Percentiles rank a stretch among this genome's conserved stretches.
These are phyloP conservation scores for Tanypteryx hageni DNA, from an alignment of 2,888 invertebrate species.

Conservation along the genomic window DNA sequence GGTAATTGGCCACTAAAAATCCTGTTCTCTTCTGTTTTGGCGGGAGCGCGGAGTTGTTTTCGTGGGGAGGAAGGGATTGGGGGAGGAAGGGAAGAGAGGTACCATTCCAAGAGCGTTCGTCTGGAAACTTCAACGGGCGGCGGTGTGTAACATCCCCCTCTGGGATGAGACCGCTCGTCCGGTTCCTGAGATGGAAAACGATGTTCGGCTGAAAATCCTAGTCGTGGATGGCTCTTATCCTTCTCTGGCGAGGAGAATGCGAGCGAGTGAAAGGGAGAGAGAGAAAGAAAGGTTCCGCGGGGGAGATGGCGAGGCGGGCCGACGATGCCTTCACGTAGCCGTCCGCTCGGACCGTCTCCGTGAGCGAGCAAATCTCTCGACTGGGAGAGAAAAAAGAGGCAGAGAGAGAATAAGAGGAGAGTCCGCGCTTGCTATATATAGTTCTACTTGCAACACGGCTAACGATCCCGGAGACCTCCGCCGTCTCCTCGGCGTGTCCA, in stretches of 20 bases:
- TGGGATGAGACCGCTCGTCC: slow-evolving; percentile 30
- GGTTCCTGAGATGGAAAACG: slow-evolving; percentile 56
- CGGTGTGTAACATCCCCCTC: slow-evolving; percentile 26
- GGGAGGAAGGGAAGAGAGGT: not conserved
- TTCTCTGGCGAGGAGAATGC: slow-evolving; percentile 46
- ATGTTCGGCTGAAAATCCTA: slow-evolving; percentile 39
- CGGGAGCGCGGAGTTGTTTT: slow-evolving; percentile 46
- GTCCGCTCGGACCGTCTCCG: slow-evolving; percentile 31
- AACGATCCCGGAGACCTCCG: slow-evolving; percentile 53
- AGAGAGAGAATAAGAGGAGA: not conserved
- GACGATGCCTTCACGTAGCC: slow-evolving; percentile 59
- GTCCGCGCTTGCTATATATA: slow-evolving; percentile 40
- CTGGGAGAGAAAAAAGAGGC: not conserved
- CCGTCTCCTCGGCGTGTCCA: not conserved
- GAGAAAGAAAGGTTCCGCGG: not conserved
- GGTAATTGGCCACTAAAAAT: slow-evolving; percentile 64
- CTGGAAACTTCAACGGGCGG: slow-evolving; percentile 53
- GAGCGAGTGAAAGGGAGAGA: not conserved
- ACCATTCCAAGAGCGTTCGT: slow-evolving; percentile 8
- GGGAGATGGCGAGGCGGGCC: not conserved
- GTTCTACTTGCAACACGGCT: slow-evolving; percentile 24
- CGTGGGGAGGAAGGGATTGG: not conserved
- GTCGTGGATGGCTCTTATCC: slow-evolving; percentile 41
- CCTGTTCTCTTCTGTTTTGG: slow-evolving; percentile 61
- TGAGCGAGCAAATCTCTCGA: not conserved